Evolutionary conservation across 2,113 vertebrate species (phyloP).

Genomic region (Coptodon bakossiorum): DNA sequence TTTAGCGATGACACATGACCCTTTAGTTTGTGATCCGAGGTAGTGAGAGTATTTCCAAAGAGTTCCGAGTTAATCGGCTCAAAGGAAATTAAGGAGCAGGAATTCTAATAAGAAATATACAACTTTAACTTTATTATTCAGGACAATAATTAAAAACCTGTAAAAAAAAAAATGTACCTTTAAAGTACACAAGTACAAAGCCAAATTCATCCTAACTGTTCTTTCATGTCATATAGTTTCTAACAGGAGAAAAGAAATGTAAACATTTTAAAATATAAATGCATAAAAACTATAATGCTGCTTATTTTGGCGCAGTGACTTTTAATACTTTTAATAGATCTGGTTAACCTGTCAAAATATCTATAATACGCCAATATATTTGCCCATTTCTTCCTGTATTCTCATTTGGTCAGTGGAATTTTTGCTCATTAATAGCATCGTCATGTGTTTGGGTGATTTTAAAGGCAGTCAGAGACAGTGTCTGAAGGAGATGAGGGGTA

Average conservation of each 20-base stretch:
- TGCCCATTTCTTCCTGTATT: background rate
- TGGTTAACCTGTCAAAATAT: background rate
- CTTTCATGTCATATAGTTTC: background rate
- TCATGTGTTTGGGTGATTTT: background rate
- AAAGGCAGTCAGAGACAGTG: background rate
- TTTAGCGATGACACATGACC: background rate
- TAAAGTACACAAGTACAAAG: background rate
- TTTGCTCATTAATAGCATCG: background rate
- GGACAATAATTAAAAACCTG: background rate
- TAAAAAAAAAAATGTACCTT: background rate
- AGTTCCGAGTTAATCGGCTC: background rate
- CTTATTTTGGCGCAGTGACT: fast-evolving
- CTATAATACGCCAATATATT: fast-evolving
- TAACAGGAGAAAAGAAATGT: background rate
- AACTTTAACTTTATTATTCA: background rate
- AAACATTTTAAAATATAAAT: background rate
- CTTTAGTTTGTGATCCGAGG: background rate
- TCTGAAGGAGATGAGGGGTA: background rate
- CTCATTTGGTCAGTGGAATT: background rate
- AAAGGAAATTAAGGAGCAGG: background rate
- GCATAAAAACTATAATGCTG: background rate
- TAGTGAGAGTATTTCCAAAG: background rate
- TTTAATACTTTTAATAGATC: background rate
- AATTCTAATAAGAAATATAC: background rate
- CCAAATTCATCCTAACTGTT: background rate